These are phyloP conservation scores for Operophtera brumata DNA, from an alignment of 2,888 invertebrate species.

Conservation along the genomic window DNA sequence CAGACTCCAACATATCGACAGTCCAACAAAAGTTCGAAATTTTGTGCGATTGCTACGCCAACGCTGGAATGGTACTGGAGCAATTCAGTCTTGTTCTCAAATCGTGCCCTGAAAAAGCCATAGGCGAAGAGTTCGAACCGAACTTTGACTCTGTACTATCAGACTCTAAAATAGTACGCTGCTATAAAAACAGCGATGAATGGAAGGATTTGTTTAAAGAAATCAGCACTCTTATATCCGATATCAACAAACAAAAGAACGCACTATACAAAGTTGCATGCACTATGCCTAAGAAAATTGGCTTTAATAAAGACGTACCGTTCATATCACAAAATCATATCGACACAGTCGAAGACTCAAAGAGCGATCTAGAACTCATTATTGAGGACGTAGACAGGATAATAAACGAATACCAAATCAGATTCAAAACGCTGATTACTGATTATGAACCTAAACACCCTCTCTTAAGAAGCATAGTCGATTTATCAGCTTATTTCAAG, in stretches of 20 bases:
- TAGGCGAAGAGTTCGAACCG: constrained; percentile 49
- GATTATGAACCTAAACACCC: constrained; percentile 55
- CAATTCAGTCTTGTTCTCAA: constrained; percentile 85
- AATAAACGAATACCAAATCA: constrained; percentile 55
- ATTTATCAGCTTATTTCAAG: constrained; percentile 52
- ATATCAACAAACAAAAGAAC: constrained; percentile 63
- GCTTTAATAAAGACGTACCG: constrained; percentile 38
- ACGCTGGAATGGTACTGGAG: constrained; percentile 79
- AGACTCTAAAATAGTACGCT: constrained; percentile 60
- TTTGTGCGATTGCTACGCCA: constrained; percentile 74
- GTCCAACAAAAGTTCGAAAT: constrained; percentile 59
- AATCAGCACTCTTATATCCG: constrained; percentile 53
- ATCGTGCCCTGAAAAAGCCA: constrained; percentile 62
- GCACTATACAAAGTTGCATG: constrained; percentile 56
- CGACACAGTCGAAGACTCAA: constrained; percentile 56
- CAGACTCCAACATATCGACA: constrained; percentile 52
- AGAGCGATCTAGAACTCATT: constrained; percentile 50
- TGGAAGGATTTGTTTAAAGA: constrained; percentile 60
- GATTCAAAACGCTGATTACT: constrained; percentile 44
- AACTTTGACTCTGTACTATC: constrained; percentile 64
- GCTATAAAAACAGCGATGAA: constrained; percentile 64
- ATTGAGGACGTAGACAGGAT: constrained; percentile 48
- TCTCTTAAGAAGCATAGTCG: constrained; percentile 52
- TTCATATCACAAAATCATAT: constrained; percentile 61
- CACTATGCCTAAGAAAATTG: constrained; percentile 55